Evolutionary conservation across 2,888 invertebrate species (phyloP).

Genomic region (Abscondita cerata): DNA sequence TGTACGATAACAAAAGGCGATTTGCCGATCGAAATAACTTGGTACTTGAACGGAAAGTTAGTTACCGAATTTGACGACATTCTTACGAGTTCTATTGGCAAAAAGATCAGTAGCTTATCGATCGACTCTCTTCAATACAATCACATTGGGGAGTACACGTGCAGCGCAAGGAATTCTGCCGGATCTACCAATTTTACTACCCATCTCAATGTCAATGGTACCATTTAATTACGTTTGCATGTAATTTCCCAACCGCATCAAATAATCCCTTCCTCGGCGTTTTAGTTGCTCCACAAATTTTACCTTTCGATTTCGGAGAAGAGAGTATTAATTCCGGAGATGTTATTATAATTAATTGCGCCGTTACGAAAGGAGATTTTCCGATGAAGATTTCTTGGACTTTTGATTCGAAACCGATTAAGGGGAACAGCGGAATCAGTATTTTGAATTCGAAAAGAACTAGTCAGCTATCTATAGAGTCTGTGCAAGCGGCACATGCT

Average conservation of each 20-base stretch:
- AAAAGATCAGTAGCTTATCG: slow-evolving; percentile 71
- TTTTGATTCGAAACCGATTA: slow-evolving; percentile 60
- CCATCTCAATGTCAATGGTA: slow-evolving; percentile 76
- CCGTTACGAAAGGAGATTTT: slow-evolving; percentile 79
- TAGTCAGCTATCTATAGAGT: slow-evolving; percentile 61
- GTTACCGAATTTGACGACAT: slow-evolving; percentile 66
- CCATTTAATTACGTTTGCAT: slow-evolving; percentile 30
- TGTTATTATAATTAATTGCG: slow-evolving; percentile 75
- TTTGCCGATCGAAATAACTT: slow-evolving; percentile 70
- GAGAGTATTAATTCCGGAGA: slow-evolving; percentile 81
- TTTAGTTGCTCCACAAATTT: slow-evolving; percentile 73
- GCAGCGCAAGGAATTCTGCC: slow-evolving; percentile 72
- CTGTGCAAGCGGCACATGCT: slow-evolving; percentile 59
- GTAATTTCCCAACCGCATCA: background rate
- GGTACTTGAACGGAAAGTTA: slow-evolving; percentile 71
- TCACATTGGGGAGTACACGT: slow-evolving; percentile 79
- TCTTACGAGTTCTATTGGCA: slow-evolving; percentile 67
- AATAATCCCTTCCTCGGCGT: slow-evolving; percentile 34
- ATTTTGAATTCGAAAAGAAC: slow-evolving; percentile 58
- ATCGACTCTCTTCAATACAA: slow-evolving; percentile 76
- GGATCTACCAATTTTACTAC: slow-evolving; percentile 72
- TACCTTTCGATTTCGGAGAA: slow-evolving; percentile 76
- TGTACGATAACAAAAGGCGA: slow-evolving; percentile 82
- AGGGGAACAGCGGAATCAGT: slow-evolving; percentile 57
- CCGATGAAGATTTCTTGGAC: slow-evolving; percentile 81